phyloP scores from a whole-genome alignment of 2,797 vertebrate genomes.

The Spinibarbus caldwelli region DNA sequence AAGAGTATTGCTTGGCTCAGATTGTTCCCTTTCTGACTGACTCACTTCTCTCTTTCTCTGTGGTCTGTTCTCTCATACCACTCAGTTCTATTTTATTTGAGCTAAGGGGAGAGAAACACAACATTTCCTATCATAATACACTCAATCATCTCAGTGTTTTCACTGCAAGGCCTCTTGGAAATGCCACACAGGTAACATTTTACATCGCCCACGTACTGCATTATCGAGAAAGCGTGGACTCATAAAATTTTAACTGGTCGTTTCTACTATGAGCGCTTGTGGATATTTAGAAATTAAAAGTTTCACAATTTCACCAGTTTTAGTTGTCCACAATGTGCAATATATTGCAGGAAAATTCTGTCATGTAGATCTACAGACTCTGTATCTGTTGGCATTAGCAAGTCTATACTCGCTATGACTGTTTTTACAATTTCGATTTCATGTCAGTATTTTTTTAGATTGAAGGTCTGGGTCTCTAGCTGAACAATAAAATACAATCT shows the following conservation, averaged over 20 bases:
- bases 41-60: background rate
- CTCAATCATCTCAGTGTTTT: background rate
- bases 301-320: background rate
- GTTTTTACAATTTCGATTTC: no score
- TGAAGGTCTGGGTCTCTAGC: no score
- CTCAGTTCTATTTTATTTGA: constrained; percentile 16
- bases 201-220: background rate
- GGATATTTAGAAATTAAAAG: background rate
- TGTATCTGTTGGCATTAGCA: no score
- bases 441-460: no score
- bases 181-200: constrained; percentile 6
- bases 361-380: no score
- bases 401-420: no score
- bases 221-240: background rate
- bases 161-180: background rate
- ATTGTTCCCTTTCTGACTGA: background rate
- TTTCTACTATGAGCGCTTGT: background rate
- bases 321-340: no score
- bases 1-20: background rate
- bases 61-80: background rate
- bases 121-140: background rate
- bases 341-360: no score
- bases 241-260: background rate
- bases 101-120: background rate
- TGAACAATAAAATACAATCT: background rate